Evolutionary conservation across 2,797 vertebrate species (phyloP).

Genomic region (Cossypha heuglini): DNA sequence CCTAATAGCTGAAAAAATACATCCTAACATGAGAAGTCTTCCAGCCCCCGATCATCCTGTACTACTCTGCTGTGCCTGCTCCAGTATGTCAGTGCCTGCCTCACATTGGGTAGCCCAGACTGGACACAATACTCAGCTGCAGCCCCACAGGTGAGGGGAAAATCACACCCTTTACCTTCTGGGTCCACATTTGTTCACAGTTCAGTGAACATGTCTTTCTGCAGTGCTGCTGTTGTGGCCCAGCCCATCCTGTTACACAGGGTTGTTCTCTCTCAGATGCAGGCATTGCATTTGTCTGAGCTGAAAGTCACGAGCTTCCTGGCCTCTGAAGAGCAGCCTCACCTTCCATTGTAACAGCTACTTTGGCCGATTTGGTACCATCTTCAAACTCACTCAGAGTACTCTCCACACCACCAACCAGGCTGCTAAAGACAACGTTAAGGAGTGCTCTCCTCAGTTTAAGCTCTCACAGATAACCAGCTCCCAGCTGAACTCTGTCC

Average conservation of each 20-base stretch:
- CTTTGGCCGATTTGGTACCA: not conserved
- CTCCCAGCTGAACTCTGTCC: not conserved
- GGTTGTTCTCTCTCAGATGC: not conserved
- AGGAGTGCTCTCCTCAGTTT: not conserved
- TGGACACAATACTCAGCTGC: not conserved
- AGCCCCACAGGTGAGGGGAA: fast-evolving
- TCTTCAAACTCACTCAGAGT: not conserved
- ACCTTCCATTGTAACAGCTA: not conserved
- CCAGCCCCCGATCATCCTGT: fast-evolving
- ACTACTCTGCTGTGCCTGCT: not conserved
- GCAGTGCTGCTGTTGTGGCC: not conserved
- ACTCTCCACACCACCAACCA: not conserved
- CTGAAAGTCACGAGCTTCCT: not conserved
- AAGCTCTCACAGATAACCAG: not conserved
- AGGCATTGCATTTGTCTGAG: not conserved
- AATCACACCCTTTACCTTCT: not conserved
- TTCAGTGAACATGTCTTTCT: not conserved
- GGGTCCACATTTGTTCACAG: not conserved
- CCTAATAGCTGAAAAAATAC: not conserved
- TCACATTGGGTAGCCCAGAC: not conserved
- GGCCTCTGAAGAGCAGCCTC: not conserved
- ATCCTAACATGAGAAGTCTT: not conserved
- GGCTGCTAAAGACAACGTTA: not conserved
- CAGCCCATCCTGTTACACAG: not conserved
- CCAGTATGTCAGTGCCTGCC: not conserved